Base-by-base conservation (phyloP, 2,113 vertebrate genomes). In the Thomomys bottae region DNA sequence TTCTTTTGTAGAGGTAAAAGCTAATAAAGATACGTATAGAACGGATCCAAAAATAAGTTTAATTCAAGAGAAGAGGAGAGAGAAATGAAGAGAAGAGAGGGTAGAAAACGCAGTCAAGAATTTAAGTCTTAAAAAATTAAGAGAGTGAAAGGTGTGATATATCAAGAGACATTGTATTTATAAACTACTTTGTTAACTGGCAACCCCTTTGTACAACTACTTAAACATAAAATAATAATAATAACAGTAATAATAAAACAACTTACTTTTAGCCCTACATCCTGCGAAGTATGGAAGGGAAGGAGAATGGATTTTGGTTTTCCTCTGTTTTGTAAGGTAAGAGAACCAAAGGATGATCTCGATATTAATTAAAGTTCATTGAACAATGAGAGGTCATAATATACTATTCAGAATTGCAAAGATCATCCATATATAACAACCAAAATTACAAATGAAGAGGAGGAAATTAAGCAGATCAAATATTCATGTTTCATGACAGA, bases 1-100 rank as follows among this genome's bases (percentile, higher is more conserved):
- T 94, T 85, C 71, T 70, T 61, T 88, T 36, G 84, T 71, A 75
- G 28, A 75, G 10, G 57, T 64, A 80, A 91, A 92, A 88, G 6
- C 23, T 64, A 71, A 71, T 32, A 34, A 45, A 93, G 18, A 36
- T 11, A 73, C 26, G 79, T 5, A 3, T 17, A 63, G 82, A 75
- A 84, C 77, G 11, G 12, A 24, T 85, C 34, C 63, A 79, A 90
- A 81, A 26, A 54, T 15, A 63, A 85, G 21, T 2, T 61, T 75
- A 63, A 79, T 67, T 89, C 80, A 54, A 54, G 49, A 15, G 49
- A 15, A 54, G 49, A 54, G 49, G 11, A 54, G 49, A 54, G 49
- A 54, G 4, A 54, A 54, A 54, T 54, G 49, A 54, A 54, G 49
- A 54, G 49, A 54, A 54, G 45, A 49, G 45, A 49, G 45, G 49